Percentiles rank a stretch among this genome's conserved stretches.
These are phyloP conservation scores for Protaetia brevitarsis DNA, from an alignment of 1,140 invertebrate genomes.

Conservation along the genomic window DNA sequence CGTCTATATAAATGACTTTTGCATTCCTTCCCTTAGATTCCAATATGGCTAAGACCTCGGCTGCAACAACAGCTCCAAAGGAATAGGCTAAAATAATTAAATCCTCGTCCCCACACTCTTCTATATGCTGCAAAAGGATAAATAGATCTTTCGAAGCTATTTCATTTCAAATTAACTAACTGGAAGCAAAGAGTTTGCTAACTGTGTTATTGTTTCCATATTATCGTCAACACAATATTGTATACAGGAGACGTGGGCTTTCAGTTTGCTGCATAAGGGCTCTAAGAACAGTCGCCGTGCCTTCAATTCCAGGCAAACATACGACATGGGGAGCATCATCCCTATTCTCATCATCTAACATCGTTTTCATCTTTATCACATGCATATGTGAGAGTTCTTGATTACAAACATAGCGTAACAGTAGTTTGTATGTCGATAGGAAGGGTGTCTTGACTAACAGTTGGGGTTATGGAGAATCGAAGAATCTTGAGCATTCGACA, in stretches of 20 bases:
- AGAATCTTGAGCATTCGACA: not conserved
- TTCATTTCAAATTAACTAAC: not conserved
- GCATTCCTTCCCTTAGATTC: conserved; percentile 58
- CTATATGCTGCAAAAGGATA: not conserved
- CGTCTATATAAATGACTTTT: conserved; percentile 57
- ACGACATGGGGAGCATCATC: conserved; percentile 51
- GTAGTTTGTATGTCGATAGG: not conserved
- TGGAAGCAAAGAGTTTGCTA: not conserved
- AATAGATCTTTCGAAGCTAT: not conserved
- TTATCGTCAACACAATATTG: conserved; percentile 50
- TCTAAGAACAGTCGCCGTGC: conserved; percentile 60
- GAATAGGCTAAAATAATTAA: not conserved
- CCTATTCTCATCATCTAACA: conserved; percentile 16
- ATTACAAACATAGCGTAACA: not conserved
- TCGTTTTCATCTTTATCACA: conserved; percentile 17
- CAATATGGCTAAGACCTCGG: conserved; percentile 55
- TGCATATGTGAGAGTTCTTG: conserved; percentile 9
- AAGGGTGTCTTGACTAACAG: not conserved
- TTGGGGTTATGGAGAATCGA: not conserved
- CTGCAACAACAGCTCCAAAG: conserved; percentile 46
- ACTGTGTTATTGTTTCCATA: not conserved
- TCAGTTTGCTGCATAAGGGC: conserved; percentile 57
- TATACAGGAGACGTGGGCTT: conserved; percentile 63
- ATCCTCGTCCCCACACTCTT: not conserved
- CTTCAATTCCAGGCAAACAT: conserved; percentile 80